A percentile compares a stretch with the other conserved stretches of the same genome.
Evolutionary conservation across 2,888 invertebrate genomes (phyloP).

Genomic region (Melinaea marsaeus): DNA sequence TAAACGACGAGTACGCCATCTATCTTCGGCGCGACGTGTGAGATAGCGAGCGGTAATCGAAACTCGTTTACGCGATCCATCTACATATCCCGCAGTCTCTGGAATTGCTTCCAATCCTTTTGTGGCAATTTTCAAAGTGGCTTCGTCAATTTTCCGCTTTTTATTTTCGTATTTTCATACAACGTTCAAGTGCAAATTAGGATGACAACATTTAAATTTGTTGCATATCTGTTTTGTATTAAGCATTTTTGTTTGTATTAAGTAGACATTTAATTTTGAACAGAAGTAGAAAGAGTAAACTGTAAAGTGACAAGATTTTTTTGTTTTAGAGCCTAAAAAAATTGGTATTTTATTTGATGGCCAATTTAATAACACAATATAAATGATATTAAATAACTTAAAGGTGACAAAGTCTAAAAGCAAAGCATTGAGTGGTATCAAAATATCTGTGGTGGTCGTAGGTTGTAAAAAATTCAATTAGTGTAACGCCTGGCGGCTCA

Average conservation of each 20-base stretch:
- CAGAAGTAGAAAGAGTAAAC: no score
- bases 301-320: no score
- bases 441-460: background rate
- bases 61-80: conserved; percentile 40
- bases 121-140: conserved; percentile 14
- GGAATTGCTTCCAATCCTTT: conserved; percentile 24
- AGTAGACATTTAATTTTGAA: no score
- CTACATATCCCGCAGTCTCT: conserved; percentile 27
- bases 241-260: no score
- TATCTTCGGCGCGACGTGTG: conserved; percentile 49
- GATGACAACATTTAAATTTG: background rate
- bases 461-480: conserved; percentile 20
- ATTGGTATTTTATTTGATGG: no score
- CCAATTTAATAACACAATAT: no score
- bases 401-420: background rate
- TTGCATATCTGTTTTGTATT: no score
- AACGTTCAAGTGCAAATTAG: background rate
- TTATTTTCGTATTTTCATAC: background rate
- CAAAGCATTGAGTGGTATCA: background rate
- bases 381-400: no score
- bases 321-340: no score
- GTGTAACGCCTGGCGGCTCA: conserved; percentile 13
- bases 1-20: conserved; percentile 59
- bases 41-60: conserved; percentile 34
- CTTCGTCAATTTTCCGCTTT: conserved; percentile 6